Evolutionary conservation across 2,113 vertebrate genomes (phyloP), one percentile per base, ranked within the genome.

Genomic region (Alethe diademata): DNA sequence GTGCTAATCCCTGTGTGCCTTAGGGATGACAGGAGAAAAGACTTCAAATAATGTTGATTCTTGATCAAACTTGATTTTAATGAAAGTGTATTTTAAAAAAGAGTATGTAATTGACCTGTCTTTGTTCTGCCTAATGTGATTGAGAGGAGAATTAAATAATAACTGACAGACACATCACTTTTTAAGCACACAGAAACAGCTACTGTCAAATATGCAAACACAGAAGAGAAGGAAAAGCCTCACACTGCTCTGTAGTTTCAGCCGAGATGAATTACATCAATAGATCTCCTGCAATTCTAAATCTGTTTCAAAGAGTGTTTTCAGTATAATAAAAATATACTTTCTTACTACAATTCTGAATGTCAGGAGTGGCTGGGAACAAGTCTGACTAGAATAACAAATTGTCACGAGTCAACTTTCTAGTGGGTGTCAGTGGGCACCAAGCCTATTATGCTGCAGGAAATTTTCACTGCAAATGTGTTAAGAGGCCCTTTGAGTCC

Each of bases 141-240:
- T 91, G 86, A 90, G 92, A 80, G 88, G 78, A 88, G 54, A 92
- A 96, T 93, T 85, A 87, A 96, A 89, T 89, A 94, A 93, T 90
- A 83, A 92, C 78, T 14, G 43, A 78, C 80, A 89, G 78, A 92
- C 84, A 36, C 43, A 47, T 95, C 58, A 80, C 86, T 73, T 88
- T 76, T 78, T 25, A 92, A 93, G 90, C 67, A 67, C 56, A 86
- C 36, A 67, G 88, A 79, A 85, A 88, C 85, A 78, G 71, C 51
- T 90, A 47, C 86, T 95, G 95, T 95, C 85, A 90, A 92, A 93
- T 92, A 93, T 75, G 75, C 85, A 95, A 93, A 96, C 85, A 76
- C 22, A 76, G 78, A 87, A 71, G 73, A 40, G 60, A 79, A 82
- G 74, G 50, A 79, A 16, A 47, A 90, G 38, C 47, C 78, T 95